These are phyloP conservation scores for Athene noctua DNA, from an alignment of 2,113 vertebrate genomes.

Conservation along the genomic window DNA sequence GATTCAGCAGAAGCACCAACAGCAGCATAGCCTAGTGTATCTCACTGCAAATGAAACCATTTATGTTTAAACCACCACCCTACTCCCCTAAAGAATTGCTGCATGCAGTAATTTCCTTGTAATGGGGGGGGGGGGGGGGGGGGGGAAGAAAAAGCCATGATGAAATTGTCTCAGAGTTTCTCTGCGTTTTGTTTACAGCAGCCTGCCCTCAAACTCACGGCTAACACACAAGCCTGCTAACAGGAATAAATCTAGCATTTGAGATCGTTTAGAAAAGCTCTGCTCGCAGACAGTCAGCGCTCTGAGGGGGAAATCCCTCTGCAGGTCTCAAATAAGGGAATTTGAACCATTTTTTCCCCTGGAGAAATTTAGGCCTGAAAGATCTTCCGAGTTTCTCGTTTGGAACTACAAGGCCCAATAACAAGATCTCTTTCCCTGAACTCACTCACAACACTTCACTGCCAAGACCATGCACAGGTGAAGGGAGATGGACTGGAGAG, in stretches of 20 bases:
- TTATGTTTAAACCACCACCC: slow-evolving; percentile 1
- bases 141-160: background rate
- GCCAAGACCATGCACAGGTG: background rate
- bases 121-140: background rate
- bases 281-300: background rate
- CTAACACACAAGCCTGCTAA: background rate
- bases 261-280: slow-evolving; percentile 38
- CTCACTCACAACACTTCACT: background rate
- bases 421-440: background rate
- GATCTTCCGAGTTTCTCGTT: slow-evolving; percentile 12
- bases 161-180: slow-evolving; percentile 39
- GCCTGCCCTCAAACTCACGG: background rate
- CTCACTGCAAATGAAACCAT: background rate
- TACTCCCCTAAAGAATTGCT: slow-evolving; percentile 4
- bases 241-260: slow-evolving; percentile 35
- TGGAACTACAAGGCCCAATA: background rate
- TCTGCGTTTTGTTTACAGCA: slow-evolving; percentile 6
- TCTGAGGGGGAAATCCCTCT: slow-evolving; percentile 7
- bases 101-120: slow-evolving; percentile 44
- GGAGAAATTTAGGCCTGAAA: slow-evolving; percentile 54
- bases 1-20: background rate
- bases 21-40: background rate
- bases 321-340: slow-evolving; percentile 25
- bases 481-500: background rate
- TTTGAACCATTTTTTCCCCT: slow-evolving; percentile 35